These are phyloP conservation scores for Prietella phreatophila DNA, from an alignment of 2,113 vertebrate genomes.

Conservation along the genomic window DNA sequence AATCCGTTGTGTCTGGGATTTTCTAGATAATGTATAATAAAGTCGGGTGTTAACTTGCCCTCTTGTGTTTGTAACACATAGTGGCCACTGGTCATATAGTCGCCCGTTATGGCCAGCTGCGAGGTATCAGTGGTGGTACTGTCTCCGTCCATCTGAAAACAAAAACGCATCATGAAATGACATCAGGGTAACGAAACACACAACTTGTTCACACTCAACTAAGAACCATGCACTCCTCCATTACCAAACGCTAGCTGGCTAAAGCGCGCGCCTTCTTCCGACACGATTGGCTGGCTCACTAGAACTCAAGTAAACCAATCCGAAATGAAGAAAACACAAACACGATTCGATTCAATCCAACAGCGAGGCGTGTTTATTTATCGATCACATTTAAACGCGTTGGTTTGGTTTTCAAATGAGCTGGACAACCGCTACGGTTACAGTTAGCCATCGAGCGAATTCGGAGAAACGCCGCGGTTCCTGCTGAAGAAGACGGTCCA, in stretches of 20 bases:
- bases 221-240: too few relatives aligned
- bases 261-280: background rate
- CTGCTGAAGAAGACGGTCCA: background rate
- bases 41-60: constrained; percentile 72
- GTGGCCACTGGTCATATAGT: constrained; percentile 90
- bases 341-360: too few relatives aligned
- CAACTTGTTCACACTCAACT: background rate
- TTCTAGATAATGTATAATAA: background rate
- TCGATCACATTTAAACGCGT: background rate
- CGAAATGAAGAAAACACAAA: background rate
- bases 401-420: background rate
- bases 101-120: constrained; percentile 91
- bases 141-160: constrained; percentile 92
- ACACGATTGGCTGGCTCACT: background rate
- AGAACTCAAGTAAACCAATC: background rate
- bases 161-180: background rate
- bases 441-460: background rate
- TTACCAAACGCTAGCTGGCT: background rate
- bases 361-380: background rate
- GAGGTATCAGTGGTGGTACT: constrained; percentile 92
- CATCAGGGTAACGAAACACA: background rate
- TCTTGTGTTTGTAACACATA: constrained; percentile 96
- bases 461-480: background rate
- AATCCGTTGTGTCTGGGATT: background rate
- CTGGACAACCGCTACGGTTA: too few relatives aligned